phyloP scores from a whole-genome alignment of 2,888 invertebrate species.

The Scaptomyza reducta region DNA sequence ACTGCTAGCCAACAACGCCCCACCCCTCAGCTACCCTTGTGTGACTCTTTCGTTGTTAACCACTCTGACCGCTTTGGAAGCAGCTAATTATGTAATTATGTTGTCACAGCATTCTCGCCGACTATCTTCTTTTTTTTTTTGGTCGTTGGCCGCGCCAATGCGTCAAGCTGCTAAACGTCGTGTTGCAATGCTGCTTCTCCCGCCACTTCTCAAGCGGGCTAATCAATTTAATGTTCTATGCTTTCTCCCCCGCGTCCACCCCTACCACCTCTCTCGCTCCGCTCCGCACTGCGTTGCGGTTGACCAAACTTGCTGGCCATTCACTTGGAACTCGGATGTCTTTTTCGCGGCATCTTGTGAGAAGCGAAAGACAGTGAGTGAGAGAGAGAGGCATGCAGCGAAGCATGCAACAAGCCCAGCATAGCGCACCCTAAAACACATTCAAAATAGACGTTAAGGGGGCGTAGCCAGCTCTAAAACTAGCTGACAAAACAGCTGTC shows the following conservation, averaged over 20 bases:
- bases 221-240: constrained; percentile 65
- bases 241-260: constrained; percentile 12
- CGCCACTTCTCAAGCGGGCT: constrained; percentile 40
- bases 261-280: neutral
- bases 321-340: constrained; percentile 54
- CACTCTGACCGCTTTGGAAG: constrained; percentile 57
- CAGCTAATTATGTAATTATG: constrained; percentile 82
- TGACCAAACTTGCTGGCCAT: constrained; percentile 67
- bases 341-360: constrained; percentile 38
- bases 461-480: constrained; percentile 30
- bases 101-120: constrained; percentile 65
- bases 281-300: constrained; percentile 61
- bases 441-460: neutral
- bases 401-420: constrained; percentile 10
- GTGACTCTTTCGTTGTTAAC: constrained; percentile 20
- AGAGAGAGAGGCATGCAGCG: constrained; percentile 20
- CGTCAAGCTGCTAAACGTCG: constrained; percentile 57
- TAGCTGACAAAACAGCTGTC: constrained; percentile 36
- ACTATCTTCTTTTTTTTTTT: neutral
- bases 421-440: constrained; percentile 42
- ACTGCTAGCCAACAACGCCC: neutral
- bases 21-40: constrained; percentile 2
- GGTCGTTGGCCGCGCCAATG: constrained; percentile 30
- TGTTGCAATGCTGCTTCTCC: constrained; percentile 6
- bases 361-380: neutral